Conservation (phyloP, 2,113 vertebrate genomes). For the Pseudorasbora parva region DNA sequence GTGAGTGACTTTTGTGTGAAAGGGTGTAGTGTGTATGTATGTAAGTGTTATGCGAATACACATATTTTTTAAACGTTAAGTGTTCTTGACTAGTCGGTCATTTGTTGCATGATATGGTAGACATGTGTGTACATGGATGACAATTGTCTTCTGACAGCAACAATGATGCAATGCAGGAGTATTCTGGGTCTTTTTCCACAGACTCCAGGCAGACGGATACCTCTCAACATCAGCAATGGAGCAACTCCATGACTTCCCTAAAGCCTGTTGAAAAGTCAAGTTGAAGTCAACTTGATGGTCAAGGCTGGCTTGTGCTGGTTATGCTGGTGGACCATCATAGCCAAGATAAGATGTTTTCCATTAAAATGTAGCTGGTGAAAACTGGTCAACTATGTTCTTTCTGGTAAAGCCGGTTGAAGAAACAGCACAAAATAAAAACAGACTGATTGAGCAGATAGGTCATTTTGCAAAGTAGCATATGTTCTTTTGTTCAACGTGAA, state of each 20-base stretch:
- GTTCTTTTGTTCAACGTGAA: background rate
- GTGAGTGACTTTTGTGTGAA: slow-evolving; percentile 57
- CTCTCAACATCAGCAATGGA: background rate
- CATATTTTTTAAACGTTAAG: slow-evolving; percentile 31
- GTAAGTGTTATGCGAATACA: slow-evolving; percentile 33
- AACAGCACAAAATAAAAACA: background rate
- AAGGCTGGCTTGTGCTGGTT: background rate
- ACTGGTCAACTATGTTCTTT: background rate
- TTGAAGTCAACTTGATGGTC: background rate
- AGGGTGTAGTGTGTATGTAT: slow-evolving; percentile 47
- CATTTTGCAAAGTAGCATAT: background rate
- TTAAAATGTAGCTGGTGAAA: background rate
- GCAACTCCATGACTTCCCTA: background rate
- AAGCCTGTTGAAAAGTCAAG: background rate
- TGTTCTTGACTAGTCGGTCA: slow-evolving; percentile 16
- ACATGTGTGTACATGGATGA: slow-evolving; percentile 20
- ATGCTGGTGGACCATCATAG: background rate
- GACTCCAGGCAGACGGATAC: slow-evolving; percentile 12
- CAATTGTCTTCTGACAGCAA: slow-evolving; percentile 13
- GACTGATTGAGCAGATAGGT: background rate
- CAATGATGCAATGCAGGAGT: slow-evolving; percentile 47
- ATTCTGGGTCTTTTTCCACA: background rate
- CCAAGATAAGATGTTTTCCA: background rate
- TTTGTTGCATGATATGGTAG: slow-evolving; percentile 28
- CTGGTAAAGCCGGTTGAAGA: background rate